phyloP scores from a whole-genome alignment of 2,113 vertebrate genomes.

The Tragulus kanchil region DNA sequence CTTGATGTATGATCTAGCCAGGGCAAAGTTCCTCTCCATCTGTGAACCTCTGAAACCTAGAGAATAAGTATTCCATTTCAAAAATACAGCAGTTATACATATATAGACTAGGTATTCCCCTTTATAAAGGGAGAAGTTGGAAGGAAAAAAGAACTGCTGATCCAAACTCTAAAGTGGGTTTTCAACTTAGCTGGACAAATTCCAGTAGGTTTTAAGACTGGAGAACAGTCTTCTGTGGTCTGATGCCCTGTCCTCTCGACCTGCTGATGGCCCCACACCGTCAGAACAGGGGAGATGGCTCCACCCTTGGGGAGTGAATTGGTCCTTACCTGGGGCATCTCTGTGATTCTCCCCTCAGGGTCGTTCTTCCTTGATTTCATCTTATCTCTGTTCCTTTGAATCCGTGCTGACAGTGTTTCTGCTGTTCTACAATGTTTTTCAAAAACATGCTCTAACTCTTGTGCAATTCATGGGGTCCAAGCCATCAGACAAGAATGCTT shows the following conservation, averaged over 20 bases:
- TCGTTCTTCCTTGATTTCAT: not conserved
- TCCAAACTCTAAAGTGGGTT: not conserved
- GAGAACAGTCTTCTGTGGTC: not conserved
- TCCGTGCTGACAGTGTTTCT: not conserved
- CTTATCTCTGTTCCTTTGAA: not conserved
- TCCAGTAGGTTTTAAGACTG: not conserved
- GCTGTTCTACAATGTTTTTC: not conserved
- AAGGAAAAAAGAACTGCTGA: not conserved
- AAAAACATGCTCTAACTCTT: not conserved
- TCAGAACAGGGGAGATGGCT: not conserved
- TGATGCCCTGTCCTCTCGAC: not conserved
- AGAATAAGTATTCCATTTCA: not conserved
- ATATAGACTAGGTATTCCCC: not conserved
- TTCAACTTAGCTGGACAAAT: not conserved
- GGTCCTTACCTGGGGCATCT: not conserved
- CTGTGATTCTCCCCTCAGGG: not conserved
- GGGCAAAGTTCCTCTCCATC: not conserved
- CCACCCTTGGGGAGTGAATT: not conserved
- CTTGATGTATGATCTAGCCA: not conserved
- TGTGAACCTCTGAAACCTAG: not conserved
- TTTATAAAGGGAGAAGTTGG: not conserved
- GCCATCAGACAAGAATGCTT: not conserved
- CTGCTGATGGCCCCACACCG: no score
- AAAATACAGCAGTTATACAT: not conserved
- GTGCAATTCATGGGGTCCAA: not conserved